These are phyloP conservation scores for Redunca redunca DNA, from an alignment of 2,113 vertebrate species.

Conservation along the genomic window DNA sequence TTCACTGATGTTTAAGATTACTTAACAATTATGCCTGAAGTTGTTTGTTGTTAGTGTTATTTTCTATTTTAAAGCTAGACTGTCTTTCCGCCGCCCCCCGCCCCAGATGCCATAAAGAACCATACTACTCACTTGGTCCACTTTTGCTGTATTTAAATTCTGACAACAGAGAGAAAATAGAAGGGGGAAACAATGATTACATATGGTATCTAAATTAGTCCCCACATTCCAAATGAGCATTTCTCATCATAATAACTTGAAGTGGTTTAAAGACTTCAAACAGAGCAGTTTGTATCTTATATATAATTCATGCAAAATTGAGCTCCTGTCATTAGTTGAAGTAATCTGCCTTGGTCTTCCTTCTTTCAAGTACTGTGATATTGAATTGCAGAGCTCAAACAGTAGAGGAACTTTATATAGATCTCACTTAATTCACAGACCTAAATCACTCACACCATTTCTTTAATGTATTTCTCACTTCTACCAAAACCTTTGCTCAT, in stretches of 20 bases:
- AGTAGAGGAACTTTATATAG: not conserved
- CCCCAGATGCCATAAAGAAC: not conserved
- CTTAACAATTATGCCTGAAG: not conserved
- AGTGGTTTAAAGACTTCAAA: not conserved
- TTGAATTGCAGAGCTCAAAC: not conserved
- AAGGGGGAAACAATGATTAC: not conserved
- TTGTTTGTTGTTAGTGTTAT: not conserved
- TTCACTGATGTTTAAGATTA: not conserved
- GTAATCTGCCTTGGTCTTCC: not conserved
- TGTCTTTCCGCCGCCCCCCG: fast-evolving
- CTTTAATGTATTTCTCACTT: not conserved
- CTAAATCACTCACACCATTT: not conserved
- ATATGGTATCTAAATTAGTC: not conserved
- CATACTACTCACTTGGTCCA: not conserved
- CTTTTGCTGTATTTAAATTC: not conserved
- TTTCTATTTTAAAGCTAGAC: not conserved
- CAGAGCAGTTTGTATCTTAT: not conserved
- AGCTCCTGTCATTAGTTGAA: not conserved
- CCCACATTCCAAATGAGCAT: not conserved
- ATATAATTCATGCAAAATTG: not conserved
- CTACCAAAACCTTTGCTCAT: not conserved
- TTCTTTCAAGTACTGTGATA: not conserved
- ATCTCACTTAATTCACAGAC: not conserved
- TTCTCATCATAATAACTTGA: not conserved
- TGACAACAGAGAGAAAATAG: not conserved